Evolutionary conservation across 2,888 invertebrate species (phyloP), one percentile per base, ranked within the genome.

Genomic region (Augochlorella aurata): DNA sequence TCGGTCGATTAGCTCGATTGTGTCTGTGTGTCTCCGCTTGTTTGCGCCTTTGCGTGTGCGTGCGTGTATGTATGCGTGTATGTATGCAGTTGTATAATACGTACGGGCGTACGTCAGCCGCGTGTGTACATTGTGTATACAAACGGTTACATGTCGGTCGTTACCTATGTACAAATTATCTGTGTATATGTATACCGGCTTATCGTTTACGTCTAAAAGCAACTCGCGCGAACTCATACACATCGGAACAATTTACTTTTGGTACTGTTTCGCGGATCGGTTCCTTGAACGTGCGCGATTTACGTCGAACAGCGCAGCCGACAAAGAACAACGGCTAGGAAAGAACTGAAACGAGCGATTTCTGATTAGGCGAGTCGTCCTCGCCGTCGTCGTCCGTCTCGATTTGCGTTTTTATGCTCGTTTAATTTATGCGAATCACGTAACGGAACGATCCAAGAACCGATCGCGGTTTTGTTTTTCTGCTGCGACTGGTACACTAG

Each of bases 191-290:
- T 61, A 63, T 61, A 72, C 38, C 74, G 58, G 52, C 69, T 79
- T 77, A 74, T 69, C 68, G 61, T 58, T 83, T 80, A 74, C 70
- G 75, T 78, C 79, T 87, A 84, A 70, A 87, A 87, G 83, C 83
- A 78, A 77, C 45, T 80, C 71, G 61, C 72, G 74, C 68, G 74
- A 66, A 67, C 70, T 82, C 79, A 74, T 67, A 71, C 71, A 54
- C 63, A 63, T 78, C 74, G 80, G 75, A 87, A 87, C 85, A 86
- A 88, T 90, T 38, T 85, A 87, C 82, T 89, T 89, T 89, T 90
- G 87, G 88, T 89, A 88, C 84, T 88, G 88, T 81, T 89, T 76
- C 67, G 14, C 75, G 76, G 74, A 86, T 87, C 86, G 85, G 83
- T 88, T 88, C 88, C 82, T 85, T 71, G 81, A 89, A 84, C 84